phyloP scores from a whole-genome alignment of 1,140 invertebrate genomes.

The Muscidifurax raptorellus region DNA sequence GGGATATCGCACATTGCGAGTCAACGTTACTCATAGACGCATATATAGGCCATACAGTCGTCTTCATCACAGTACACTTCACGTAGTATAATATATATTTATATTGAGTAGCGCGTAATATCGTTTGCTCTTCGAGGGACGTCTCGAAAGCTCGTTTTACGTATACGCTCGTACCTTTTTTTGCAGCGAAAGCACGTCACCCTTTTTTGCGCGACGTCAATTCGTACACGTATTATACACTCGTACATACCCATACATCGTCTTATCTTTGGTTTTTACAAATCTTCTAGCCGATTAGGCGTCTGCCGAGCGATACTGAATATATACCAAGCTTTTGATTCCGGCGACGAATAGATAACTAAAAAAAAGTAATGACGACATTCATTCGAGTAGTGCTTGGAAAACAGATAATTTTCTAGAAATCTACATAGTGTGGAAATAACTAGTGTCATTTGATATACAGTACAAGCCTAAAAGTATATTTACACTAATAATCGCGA shows the following conservation, averaged over 20 bases:
- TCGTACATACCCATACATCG: background rate
- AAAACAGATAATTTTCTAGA: background rate
- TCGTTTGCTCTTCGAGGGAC: background rate
- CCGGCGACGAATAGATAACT: background rate
- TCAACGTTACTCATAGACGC: background rate
- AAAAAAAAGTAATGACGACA: background rate
- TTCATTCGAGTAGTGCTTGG: slow-evolving; percentile 12
- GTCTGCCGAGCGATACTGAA: background rate
- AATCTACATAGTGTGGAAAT: slow-evolving; percentile 33
- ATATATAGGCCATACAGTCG: background rate
- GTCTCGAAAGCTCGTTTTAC: slow-evolving; percentile 1
- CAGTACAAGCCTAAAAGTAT: slow-evolving; percentile 11
- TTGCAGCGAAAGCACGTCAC: background rate
- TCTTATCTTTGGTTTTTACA: background rate
- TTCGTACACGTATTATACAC: slow-evolving; percentile 40
- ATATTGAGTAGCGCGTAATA: background rate
- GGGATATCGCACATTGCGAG: too few species aligned
- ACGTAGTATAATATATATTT: background rate
- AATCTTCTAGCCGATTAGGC: background rate
- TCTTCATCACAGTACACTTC: slow-evolving; percentile 19
- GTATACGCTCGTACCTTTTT: slow-evolving; percentile 43
- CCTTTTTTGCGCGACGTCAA: background rate
- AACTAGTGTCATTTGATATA: slow-evolving; percentile 38
- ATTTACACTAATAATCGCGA: slow-evolving; percentile 17
- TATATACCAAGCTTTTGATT: background rate